Base-by-base conservation (phyloP, 2,888 invertebrate genomes). In the Meloe dianella region DNA sequence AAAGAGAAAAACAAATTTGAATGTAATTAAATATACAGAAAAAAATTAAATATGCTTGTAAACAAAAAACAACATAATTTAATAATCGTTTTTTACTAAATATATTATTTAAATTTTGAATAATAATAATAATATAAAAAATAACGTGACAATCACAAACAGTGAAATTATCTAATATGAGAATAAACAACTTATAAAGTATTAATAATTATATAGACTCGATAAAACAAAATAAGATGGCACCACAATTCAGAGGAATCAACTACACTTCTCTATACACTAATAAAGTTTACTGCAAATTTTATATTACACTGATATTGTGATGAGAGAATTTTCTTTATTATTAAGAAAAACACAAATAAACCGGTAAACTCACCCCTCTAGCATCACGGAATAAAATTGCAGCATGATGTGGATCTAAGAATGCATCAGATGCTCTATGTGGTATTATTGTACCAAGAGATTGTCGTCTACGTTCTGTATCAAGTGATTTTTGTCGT, bases 341-440 rank as follows among this genome's bases (percentile, higher is more conserved):
- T 20, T 10, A 54, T 24, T 6, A 51, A 32, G 12, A 38, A 38
- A n/a, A 8, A 27, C n/a, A 20, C 0, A 32, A 57, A 22, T 29
- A 20, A 47, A 47, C 2, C 7, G n/a, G n/a, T n/a, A n/a, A 56
- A 89, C 94, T 92, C 84, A 95, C 95, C 88, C 95, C 95, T 86
- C 95, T 87, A n/a, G 95, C 93, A 84, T 96, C 95, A 76, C 95
- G 87, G 85, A 96, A 96, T 71, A 96, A 87, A 77, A 96, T 95
- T 77, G 96, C 95, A 61, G 95, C 94, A 84, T 95, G 95, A 77
- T 93, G 89, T 20, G 95, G 95, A 85, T 96, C 95, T 72, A 95
- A 84, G 75, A 89, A 91, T 62, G 92, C 92, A 82, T 95, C 95
- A 0, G 91, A 90, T 0, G 91, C 90, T 71, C 92, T 86, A 76